Evolutionary conservation across 2,888 invertebrate species (phyloP).

Genomic region (Spilosoma lubricipeda): DNA sequence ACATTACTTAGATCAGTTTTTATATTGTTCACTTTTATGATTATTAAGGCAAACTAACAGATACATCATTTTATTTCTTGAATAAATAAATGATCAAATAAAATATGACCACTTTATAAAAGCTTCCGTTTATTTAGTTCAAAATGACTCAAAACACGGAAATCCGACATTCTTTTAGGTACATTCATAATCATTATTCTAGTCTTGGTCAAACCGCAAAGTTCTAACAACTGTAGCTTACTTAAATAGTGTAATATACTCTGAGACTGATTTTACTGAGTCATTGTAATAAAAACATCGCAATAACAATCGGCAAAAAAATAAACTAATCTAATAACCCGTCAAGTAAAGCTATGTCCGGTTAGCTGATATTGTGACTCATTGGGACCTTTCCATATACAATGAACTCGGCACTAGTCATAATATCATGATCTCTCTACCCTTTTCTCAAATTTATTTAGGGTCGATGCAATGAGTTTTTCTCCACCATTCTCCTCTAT

Average conservation of each 20-base stretch:
- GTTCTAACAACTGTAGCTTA: not conserved
- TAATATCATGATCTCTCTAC: no score
- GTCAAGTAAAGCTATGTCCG: conserved; percentile 4
- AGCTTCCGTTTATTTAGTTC: no score
- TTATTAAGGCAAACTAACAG: no score
- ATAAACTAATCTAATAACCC: not conserved
- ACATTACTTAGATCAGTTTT: not conserved
- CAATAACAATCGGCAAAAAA: not conserved
- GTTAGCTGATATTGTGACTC: conserved; percentile 3
- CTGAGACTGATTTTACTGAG: not conserved
- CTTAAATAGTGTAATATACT: not conserved
- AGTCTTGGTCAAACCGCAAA: not conserved
- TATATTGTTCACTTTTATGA: no score
- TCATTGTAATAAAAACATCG: not conserved
- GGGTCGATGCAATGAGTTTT: no score
- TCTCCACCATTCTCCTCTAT: no score
- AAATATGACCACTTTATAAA: no score
- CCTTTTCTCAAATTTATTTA: no score
- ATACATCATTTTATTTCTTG: no score
- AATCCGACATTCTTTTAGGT: not conserved
- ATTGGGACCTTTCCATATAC: not conserved
- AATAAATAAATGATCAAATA: no score
- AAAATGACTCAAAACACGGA: not conserved
- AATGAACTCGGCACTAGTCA: not conserved
- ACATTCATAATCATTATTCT: not conserved